phyloP scores from a whole-genome alignment of 2,113 vertebrate genomes.

The Halichoerus grypus region DNA sequence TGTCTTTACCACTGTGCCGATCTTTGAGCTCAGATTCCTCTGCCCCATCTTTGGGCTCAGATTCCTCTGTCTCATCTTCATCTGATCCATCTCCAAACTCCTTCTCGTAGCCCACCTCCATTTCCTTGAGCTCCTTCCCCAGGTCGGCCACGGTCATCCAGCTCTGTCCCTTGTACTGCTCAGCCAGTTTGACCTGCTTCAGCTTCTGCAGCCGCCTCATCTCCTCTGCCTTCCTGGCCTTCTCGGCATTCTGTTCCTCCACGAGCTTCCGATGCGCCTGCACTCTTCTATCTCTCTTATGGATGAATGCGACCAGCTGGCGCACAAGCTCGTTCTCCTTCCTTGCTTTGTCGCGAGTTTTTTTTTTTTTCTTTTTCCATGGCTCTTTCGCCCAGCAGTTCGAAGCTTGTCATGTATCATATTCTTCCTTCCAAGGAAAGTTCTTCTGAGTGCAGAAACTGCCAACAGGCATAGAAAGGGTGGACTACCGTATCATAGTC shows the following conservation, averaged over 20 bases:
- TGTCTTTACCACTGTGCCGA: too few species aligned
- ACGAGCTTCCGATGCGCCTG: constrained; percentile 95
- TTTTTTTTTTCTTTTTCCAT: too few species aligned
- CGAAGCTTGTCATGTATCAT: too few species aligned
- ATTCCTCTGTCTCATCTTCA: constrained; percentile 79
- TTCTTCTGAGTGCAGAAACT: too few species aligned
- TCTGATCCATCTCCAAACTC: constrained; percentile 95
- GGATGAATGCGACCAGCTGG: constrained; percentile 95
- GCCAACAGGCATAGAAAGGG: too few species aligned
- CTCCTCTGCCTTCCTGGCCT: constrained; percentile 93
- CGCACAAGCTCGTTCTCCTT: constrained; percentile 95
- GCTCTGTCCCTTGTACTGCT: constrained; percentile 96
- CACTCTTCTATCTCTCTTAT: constrained; percentile 95
- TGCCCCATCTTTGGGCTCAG: constrained; percentile 79
- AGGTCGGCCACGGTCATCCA: constrained; percentile 95
- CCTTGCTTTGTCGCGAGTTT: constrained; percentile 58
- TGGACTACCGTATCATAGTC: too few species aligned
- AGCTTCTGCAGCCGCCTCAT: constrained; percentile 94
- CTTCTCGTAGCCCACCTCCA: constrained; percentile 95
- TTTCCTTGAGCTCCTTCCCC: constrained; percentile 96
- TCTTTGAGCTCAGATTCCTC: too few species aligned
- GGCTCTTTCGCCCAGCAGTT: too few species aligned
- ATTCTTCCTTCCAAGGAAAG: too few species aligned
- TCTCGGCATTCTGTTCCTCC: constrained; percentile 96
- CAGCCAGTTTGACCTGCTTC: constrained; percentile 93